These are phyloP conservation scores for Uropetala carovei DNA, from an alignment of 2,888 invertebrate genomes.

Conservation along the genomic window DNA sequence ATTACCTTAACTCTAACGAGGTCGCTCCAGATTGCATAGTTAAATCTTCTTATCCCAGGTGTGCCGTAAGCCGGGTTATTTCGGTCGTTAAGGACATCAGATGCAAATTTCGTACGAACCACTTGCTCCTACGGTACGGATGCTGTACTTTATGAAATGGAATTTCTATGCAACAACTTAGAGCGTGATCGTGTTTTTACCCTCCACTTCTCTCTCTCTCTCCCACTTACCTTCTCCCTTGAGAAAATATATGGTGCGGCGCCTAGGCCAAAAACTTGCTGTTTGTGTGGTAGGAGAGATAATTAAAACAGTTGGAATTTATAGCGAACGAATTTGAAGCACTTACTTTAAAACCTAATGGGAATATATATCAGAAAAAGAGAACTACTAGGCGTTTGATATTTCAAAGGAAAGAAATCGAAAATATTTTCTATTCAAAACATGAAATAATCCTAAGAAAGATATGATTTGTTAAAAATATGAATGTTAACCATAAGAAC, in stretches of 20 bases:
- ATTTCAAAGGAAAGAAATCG: too few relatives aligned
- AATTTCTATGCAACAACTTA: neutral
- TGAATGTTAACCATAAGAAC: too few relatives aligned
- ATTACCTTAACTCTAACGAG: constrained; percentile 35
- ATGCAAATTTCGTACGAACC: neutral
- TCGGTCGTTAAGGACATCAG: constrained; percentile 16
- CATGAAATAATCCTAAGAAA: too few relatives aligned
- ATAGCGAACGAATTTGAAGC: too few relatives aligned
- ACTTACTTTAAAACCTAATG: too few relatives aligned
- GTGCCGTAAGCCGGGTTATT: neutral
- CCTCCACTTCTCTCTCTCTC: neutral
- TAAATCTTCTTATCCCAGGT: constrained; percentile 32
- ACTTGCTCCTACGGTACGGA: neutral
- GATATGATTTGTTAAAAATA: too few relatives aligned
- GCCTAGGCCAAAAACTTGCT: neutral
- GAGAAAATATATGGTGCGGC: neutral
- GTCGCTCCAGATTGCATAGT: constrained; percentile 28
- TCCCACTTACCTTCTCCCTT: neutral
- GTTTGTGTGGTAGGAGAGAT: too few relatives aligned
- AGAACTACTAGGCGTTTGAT: too few relatives aligned
- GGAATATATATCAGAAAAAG: too few relatives aligned
- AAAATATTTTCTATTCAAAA: too few relatives aligned
- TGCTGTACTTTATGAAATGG: neutral
- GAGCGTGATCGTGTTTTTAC: neutral
- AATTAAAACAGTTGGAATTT: too few relatives aligned